Evolutionary conservation across 2,888 invertebrate species (phyloP), one percentile per base, ranked within the genome.

Genomic region (Tetragonisca angustula): DNA sequence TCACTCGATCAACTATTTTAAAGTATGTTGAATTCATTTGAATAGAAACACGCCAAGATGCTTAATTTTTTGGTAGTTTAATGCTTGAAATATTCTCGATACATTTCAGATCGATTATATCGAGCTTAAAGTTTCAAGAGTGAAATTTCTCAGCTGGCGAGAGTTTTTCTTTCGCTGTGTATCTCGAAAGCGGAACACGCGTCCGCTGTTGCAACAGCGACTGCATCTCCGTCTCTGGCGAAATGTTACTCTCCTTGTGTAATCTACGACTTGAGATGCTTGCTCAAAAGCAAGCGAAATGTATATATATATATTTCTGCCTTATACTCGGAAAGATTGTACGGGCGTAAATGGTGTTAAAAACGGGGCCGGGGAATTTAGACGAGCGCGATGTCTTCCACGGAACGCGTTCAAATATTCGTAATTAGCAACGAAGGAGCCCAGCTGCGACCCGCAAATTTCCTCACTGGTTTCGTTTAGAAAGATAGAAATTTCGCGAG

Each of bases 221-320:
- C 36, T 71, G 56, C 71, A 36, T 2, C 17, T 24, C 36, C 15
- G 52, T 69, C 32, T 56, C 43, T 43, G n/a, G 17, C 19, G 56
- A 24, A 36, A 71, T 19, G 36, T 56, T 56, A 43, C 36, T 56
- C 69, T 52, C 52, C 52, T 15, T 24, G 52, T 32, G 69, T 69
- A 69, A 69, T 69, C 27, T 52, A 69, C 21, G 69, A 52, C 52
- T 69, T 13, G 36, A 56, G 56, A 56, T 56, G 56, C 36, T 56
- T n/a, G 56, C 19, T 71, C n/a, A 43, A 9, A 11, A 43, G 43
- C 43, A 43, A 43, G 9, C 11, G 43, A 43, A 43, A 43, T 43
- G 9, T 43, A 43, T 43, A 36, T 36, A 24, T 56, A 19, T 54
- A 49, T 52, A 69, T 70, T 70, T 36, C n/a, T 24, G 17, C 36